Percentiles rank a stretch among this genome's conserved stretches.
phyloP scores from a whole-genome alignment of 2,888 invertebrate species.

The Eristalinus sepulchralis region DNA sequence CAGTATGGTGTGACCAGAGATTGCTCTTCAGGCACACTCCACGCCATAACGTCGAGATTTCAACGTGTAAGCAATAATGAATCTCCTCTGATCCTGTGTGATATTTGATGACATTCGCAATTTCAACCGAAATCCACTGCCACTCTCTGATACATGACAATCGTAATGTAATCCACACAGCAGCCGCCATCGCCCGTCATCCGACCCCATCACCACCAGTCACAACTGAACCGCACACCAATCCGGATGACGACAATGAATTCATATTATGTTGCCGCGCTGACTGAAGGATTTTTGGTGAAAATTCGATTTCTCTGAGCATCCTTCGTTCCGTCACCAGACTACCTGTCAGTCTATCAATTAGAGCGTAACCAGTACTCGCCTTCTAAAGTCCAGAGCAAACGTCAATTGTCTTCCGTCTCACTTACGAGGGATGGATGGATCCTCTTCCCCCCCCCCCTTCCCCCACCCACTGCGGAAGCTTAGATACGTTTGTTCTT shows the following conservation, averaged over 20 bases:
- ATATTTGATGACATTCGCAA: constrained; percentile 65
- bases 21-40: not conserved
- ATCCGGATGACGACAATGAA: constrained; percentile 5
- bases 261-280: constrained; percentile 30
- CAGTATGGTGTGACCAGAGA: not conserved
- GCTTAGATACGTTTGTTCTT: not conserved
- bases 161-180: constrained; percentile 49
- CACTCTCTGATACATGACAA: constrained; percentile 61
- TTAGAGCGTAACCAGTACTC: constrained; percentile 30
- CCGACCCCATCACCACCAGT: not conserved
- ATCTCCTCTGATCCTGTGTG: constrained; percentile 37
- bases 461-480: too few relatives aligned
- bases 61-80: constrained; percentile 60
- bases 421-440: too few relatives aligned
- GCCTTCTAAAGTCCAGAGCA: not conserved
- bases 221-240: not conserved
- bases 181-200: not conserved
- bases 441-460: not conserved
- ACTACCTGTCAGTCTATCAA: not conserved
- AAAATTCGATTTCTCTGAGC: constrained; percentile 33
- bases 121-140: constrained; percentile 51
- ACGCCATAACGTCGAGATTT: constrained; percentile 2
- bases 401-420: constrained; percentile 5
- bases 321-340: not conserved
- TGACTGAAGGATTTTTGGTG: constrained; percentile 26